phyloP scores from a whole-genome alignment of 2,797 vertebrate genomes.

The Ambastaia sidthimunki region DNA sequence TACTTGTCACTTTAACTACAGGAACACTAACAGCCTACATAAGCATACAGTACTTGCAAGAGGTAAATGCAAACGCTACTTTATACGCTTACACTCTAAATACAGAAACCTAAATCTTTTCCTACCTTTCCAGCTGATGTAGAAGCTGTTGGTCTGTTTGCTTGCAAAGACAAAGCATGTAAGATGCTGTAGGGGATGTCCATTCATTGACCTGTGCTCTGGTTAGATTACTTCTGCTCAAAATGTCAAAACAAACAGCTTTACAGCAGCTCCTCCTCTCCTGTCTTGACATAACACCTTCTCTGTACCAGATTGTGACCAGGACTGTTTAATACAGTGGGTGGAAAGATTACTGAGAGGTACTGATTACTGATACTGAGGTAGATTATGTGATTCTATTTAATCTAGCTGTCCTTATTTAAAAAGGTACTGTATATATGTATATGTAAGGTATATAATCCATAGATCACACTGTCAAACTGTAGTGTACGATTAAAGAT shows the following conservation, averaged over 20 bases:
- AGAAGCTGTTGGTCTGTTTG: not conserved
- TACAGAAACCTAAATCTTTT: slow-evolving; percentile 5
- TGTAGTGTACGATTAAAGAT: too few species aligned
- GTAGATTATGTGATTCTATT: too few species aligned
- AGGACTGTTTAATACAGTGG: slow-evolving; percentile 32
- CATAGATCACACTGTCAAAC: too few species aligned
- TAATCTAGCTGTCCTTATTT: too few species aligned
- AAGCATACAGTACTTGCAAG: slow-evolving; percentile 1
- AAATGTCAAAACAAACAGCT: slow-evolving; percentile 52
- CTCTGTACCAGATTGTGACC: slow-evolving; percentile 23
- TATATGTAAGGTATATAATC: too few species aligned
- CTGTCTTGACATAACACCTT: slow-evolving; percentile 34
- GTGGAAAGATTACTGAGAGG: too few species aligned
- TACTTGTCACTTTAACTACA: slow-evolving; percentile 38
- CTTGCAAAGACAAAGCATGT: slow-evolving; percentile 18
- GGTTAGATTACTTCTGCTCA: slow-evolving; percentile 48
- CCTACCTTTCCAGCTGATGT: slow-evolving; percentile 19
- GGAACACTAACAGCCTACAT: slow-evolving; percentile 13
- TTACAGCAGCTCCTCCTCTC: slow-evolving; percentile 41
- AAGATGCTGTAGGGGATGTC: slow-evolving; percentile 25
- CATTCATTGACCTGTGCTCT: slow-evolving; percentile 31
- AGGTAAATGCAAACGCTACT: not conserved
- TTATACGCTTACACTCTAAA: not conserved
- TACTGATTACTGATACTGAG: too few species aligned
- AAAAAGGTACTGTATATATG: too few species aligned